These are phyloP conservation scores for Aplochiton taeniatus DNA, from an alignment of 2,797 vertebrate species.

Conservation along the genomic window DNA sequence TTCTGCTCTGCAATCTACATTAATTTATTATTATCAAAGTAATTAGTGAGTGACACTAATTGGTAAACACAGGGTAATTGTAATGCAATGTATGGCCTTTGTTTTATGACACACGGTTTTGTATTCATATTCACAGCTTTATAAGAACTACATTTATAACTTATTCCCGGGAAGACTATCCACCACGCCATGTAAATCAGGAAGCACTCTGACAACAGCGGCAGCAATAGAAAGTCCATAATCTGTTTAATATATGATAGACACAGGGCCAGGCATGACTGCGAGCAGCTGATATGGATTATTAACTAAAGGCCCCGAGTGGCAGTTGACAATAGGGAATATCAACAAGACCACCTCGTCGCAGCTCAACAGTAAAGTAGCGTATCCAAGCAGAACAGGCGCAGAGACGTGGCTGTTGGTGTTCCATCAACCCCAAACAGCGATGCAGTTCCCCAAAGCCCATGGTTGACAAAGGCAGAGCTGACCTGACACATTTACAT, in stretches of 20 bases:
- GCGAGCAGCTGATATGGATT: constrained; percentile 4
- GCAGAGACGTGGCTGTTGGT: no score
- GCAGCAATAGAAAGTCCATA: not conserved
- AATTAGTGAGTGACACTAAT: not conserved
- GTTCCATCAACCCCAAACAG: not conserved
- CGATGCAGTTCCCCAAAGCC: not conserved
- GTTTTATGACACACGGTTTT: not conserved
- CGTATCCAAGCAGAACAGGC: no score
- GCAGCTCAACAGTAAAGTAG: not conserved
- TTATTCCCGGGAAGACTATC: not conserved
- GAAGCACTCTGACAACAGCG: not conserved
- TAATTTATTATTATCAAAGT: no score
- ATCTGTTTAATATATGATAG: constrained; percentile 9
- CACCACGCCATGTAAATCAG: not conserved
- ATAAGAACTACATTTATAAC: not conserved
- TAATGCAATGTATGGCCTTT: constrained; percentile 1
- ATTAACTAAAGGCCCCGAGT: not conserved
- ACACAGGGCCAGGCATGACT: not conserved
- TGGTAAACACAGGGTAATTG: not conserved
- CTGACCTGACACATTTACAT: not conserved
- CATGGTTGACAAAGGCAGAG: not conserved
- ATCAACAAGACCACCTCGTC: constrained; percentile 3
- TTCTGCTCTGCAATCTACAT: no score
- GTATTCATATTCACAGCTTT: not conserved
- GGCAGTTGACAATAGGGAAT: not conserved